Evolutionary conservation across 2,113 vertebrate species (phyloP).

Genomic region (Gavialis gangeticus): DNA sequence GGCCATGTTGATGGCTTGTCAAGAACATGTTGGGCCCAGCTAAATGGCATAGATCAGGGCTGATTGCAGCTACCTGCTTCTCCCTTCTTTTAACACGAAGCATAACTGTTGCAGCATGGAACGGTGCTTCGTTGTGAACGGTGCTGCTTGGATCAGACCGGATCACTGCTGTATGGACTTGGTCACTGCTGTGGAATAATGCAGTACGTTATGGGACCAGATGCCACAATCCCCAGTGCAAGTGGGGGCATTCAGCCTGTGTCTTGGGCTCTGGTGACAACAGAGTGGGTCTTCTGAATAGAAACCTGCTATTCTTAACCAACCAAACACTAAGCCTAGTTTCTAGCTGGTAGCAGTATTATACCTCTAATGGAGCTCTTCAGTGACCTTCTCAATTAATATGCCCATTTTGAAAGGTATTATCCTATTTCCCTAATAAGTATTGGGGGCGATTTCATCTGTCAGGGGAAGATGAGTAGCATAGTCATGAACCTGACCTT

Average conservation of each 20-base stretch:
- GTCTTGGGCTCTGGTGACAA: not conserved
- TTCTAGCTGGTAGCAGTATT: not conserved
- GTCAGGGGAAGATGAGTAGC: not conserved
- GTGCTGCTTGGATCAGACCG: not conserved
- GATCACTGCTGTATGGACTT: not conserved
- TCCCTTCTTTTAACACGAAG: not conserved
- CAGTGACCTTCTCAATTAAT: not conserved
- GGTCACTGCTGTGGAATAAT: not conserved
- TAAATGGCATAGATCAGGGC: not conserved
- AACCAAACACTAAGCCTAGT: not conserved
- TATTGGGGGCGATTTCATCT: not conserved
- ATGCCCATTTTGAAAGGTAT: not conserved
- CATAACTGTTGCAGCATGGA: not conserved
- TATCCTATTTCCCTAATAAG: not conserved
- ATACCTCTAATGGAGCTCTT: no score
- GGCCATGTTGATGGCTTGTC: no score
- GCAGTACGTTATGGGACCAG: not conserved
- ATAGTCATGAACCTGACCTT: not conserved
- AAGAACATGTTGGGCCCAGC: not conserved
- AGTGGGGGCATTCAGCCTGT: not conserved
- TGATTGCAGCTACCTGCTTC: not conserved
- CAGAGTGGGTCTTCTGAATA: no score
- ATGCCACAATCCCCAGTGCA: not conserved
- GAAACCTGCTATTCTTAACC: not conserved
- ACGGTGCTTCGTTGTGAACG: rapidly evolving